Evolutionary conservation across 2,113 vertebrate genomes (phyloP).

Genomic region (Synodontis membranacea): DNA sequence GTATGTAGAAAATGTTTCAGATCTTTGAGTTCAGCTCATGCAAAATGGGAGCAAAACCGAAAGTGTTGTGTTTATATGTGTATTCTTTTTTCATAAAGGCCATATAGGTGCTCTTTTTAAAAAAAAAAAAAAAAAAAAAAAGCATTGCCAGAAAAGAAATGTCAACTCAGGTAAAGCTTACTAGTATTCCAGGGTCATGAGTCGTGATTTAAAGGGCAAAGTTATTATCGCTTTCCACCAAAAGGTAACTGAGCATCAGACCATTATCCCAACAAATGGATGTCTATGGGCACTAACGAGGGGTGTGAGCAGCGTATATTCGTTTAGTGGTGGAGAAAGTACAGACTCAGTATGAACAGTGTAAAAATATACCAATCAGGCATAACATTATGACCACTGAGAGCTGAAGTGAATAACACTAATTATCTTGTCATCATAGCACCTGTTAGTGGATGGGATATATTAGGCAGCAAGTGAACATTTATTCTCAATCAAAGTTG

Average conservation of each 20-base stretch:
- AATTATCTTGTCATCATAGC: too few relatives aligned
- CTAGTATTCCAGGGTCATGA: neutral
- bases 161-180: neutral
- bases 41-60: too few relatives aligned
- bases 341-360: neutral
- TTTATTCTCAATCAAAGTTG: too few relatives aligned
- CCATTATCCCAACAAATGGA: neutral
- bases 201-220: neutral
- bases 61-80: neutral
- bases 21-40: too few relatives aligned
- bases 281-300: neutral
- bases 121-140: too few relatives aligned
- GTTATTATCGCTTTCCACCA: neutral
- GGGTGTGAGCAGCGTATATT: neutral
- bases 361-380: too few relatives aligned
- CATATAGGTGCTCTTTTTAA: neutral
- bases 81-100: neutral
- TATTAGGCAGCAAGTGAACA: too few relatives aligned
- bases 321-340: neutral
- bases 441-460: too few relatives aligned
- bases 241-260: neutral
- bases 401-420: too few relatives aligned
- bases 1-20: too few relatives aligned
- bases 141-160: neutral
- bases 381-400: too few relatives aligned